phyloP scores from a whole-genome alignment of 1,140 invertebrate species.

The Bursaphelenchus mucronatus region DNA sequence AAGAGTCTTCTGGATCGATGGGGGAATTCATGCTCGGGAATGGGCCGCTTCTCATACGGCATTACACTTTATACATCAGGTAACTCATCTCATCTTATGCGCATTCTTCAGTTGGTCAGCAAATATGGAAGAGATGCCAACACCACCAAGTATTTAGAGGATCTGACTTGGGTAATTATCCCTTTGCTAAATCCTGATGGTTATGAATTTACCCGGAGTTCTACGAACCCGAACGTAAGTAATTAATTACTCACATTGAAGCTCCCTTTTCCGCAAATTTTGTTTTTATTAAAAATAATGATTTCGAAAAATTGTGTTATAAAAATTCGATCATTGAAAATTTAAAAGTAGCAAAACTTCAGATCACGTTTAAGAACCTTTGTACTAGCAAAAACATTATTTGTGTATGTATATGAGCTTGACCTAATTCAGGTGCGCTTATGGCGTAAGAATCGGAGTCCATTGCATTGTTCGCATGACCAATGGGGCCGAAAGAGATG shows the following conservation, averaged over 20 bases:
- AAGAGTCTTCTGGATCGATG: conserved; percentile 59
- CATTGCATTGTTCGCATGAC: conserved; percentile 45
- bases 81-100: conserved; percentile 22
- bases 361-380: no score
- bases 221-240: conserved; percentile 58
- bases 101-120: conserved; percentile 45
- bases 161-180: conserved; percentile 67
- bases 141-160: conserved; percentile 58
- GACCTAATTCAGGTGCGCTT: conserved; percentile 50
- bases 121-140: conserved; percentile 57
- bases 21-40: conserved; percentile 39
- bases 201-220: conserved; percentile 60
- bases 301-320: no score
- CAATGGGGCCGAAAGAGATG: conserved; percentile 51
- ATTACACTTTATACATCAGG: conserved; percentile 60
- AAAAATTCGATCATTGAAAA: no score
- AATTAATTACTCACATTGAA: not conserved
- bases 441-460: conserved; percentile 56
- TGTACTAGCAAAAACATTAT: no score
- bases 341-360: no score
- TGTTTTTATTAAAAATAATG: not conserved
- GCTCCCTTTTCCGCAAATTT: not conserved
- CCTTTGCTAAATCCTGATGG: conserved; percentile 68
- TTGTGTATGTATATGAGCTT: no score
- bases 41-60: conserved; percentile 60